Evolutionary conservation across 2,113 vertebrate species (phyloP).

Genomic region (Raja brachyura): DNA sequence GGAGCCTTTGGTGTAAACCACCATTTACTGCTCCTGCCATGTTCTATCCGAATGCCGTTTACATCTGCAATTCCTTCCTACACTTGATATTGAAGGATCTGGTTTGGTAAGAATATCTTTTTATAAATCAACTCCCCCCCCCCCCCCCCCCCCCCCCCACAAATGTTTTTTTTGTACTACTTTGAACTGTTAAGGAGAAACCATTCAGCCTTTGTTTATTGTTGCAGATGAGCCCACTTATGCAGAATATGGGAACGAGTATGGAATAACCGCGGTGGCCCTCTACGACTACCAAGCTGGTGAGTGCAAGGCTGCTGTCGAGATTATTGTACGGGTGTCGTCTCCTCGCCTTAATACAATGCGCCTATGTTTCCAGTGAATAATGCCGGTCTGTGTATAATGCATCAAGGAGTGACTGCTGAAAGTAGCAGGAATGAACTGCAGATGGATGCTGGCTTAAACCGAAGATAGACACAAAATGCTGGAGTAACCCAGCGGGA

Average conservation of each 20-base stretch:
- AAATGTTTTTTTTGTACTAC: neutral
- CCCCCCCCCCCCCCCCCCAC: too few relatives aligned
- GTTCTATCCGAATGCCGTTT: too few relatives aligned
- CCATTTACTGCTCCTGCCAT: too few relatives aligned
- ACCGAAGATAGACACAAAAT: too few relatives aligned
- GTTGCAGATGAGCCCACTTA: constrained; percentile 63
- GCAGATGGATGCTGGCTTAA: too few relatives aligned
- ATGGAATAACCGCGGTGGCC: constrained; percentile 86
- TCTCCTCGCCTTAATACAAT: neutral
- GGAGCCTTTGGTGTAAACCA: too few relatives aligned
- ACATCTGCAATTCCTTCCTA: too few relatives aligned
- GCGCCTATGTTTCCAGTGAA: neutral
- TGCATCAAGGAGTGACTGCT: too few relatives aligned
- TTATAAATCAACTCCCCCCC: neutral
- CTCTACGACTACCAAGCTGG: constrained; percentile 97
- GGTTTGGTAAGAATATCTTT: neutral
- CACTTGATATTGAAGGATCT: neutral
- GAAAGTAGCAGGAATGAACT: neutral
- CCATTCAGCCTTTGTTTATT: neutral
- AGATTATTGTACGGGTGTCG: neutral
- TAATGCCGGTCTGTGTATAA: neutral
- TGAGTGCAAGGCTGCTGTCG: constrained; percentile 51
- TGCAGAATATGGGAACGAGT: constrained; percentile 71
- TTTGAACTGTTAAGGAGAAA: neutral
- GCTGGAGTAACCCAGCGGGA: too few relatives aligned